Evolutionary conservation across 1,140 invertebrate genomes (phyloP).

Genomic region (Idris sp.): DNA sequence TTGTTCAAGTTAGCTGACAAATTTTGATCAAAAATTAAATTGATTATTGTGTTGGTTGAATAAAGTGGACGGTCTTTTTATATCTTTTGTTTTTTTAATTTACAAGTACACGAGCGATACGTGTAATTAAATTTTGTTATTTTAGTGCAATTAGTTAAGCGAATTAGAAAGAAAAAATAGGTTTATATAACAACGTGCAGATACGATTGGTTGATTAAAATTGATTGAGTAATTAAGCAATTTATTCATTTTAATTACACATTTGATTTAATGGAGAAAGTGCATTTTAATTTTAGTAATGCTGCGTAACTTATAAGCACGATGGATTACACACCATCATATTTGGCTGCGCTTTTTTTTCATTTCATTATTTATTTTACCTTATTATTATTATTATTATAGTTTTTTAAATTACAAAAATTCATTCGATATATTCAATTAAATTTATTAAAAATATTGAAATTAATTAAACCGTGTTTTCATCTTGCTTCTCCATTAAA

Average conservation of each 20-base stretch:
- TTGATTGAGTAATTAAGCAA: constrained; percentile 58
- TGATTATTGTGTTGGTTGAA: no score
- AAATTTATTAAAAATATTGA: no score
- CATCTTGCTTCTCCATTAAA: no score
- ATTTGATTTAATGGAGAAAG: constrained; percentile 61
- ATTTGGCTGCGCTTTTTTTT: neutral
- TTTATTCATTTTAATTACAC: constrained; percentile 58
- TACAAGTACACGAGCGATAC: constrained; percentile 1
- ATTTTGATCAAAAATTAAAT: no score
- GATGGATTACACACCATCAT: constrained; percentile 9
- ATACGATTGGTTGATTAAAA: constrained; percentile 45
- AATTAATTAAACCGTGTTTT: no score
- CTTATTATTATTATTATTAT: constrained; percentile 15
- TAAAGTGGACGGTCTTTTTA: no score
- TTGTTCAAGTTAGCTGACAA: no score
- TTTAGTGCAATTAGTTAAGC: constrained; percentile 16
- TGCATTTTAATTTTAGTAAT: constrained; percentile 57
- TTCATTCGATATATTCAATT: no score
- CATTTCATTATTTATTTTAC: constrained; percentile 19
- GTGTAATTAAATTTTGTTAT: constrained; percentile 48
- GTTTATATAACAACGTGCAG: constrained; percentile 25
- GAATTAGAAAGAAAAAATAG: constrained; percentile 51
- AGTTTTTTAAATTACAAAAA: no score
- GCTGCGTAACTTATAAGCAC: constrained; percentile 22
- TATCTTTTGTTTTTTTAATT: no score